Base-by-base conservation (phyloP, 2,888 invertebrate genomes). In the Drosophila mimetica region DNA sequence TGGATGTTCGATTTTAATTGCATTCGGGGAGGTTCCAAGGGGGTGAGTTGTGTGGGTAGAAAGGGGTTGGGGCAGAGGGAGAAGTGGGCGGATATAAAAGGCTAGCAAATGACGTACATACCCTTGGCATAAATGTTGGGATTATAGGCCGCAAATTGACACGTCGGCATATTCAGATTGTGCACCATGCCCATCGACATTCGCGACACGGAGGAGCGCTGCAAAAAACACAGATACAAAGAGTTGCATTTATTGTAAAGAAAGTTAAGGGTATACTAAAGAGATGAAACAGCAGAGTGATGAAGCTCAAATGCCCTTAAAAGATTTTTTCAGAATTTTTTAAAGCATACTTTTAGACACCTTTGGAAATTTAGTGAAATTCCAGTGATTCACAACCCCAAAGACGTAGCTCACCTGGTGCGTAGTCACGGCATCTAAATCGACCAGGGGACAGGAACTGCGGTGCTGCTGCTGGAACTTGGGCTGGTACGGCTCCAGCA, bases 401-500 rank as follows among this genome's bases (percentile, higher is more conserved):
- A 25, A 25, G 0, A 1, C 25, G 1, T 25, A 7, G 4, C 39
- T 20, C 20, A 39, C 39, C 89, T 89, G 90, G 83, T 91, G 91
- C 42, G 90, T 77, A 42, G 77, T 82, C 25, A 91, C 83, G 2
- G 81, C 84, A 65, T 91, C 91, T 71, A 92, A 64, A 74, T 94
- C 94, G 22, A 93, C 94, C 73, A 96, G 92, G 0, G 94, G 95
- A 90, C 96, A 96, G 85, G 95, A 96, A 80, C 95, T 94, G 78
- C 97, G 93, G 92, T 96, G 96, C 79, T 96, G 95, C 84, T 96
- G 96, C 88, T 96, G 96, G 90, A 97, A 97, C 92, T 97, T 97
- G 2, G 97, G 97, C 89, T 97, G 97, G 91, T 97, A 97, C 0
- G 97, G 97, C 90, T 97, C 97, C 91, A 97, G 92, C 96, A 97